phyloP scores from a whole-genome alignment of 2,888 invertebrate genomes.

The Entomobrya proxima region DNA sequence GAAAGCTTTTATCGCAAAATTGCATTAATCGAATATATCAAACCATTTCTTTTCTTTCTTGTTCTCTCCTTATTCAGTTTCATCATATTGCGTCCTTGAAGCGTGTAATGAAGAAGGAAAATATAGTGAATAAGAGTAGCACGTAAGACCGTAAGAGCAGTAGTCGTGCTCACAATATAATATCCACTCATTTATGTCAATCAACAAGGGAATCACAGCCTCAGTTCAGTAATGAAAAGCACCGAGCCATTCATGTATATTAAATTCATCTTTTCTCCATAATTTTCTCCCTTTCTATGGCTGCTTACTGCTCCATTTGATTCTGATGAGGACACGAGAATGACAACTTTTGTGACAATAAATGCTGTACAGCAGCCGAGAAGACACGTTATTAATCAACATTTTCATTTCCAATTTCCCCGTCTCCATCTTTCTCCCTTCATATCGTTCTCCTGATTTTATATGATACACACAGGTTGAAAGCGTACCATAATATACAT shows the following conservation, averaged over 20 bases:
- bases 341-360: background rate
- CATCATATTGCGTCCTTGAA: background rate
- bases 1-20: background rate
- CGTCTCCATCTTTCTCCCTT: conserved; percentile 17
- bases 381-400: conserved; percentile 66
- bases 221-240: no score
- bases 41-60: background rate
- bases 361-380: background rate
- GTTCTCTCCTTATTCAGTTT: background rate
- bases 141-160: no score
- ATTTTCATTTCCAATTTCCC: conserved; percentile 67
- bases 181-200: no score
- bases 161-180: no score
- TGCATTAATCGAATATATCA: background rate
- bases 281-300: background rate
- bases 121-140: no score
- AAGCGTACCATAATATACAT: no score
- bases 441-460: no score
- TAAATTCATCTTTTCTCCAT: background rate
- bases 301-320: background rate
- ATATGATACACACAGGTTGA: no score
- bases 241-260: background rate
- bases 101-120: no score
- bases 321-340: background rate
- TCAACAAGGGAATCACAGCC: no score